Base-by-base conservation (phyloP, 2,113 vertebrate species). In the Kryptolebias marmoratus region DNA sequence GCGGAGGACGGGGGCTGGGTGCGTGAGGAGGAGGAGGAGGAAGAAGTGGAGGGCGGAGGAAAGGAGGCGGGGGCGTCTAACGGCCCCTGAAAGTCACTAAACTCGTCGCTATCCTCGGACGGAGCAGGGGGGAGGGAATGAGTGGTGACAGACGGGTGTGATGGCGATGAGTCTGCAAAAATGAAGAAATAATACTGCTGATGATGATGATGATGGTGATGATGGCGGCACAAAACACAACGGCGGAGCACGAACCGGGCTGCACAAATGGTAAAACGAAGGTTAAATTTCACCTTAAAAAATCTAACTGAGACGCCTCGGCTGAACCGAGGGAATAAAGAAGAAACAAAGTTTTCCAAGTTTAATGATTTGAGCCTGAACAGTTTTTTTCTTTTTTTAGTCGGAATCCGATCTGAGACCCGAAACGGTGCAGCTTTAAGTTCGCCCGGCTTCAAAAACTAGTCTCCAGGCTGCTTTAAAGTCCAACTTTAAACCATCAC, bases 71-170 rank as follows among this genome's bases (percentile, higher is more conserved):
- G 78, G 81, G 66, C 80, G 71, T 96, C 95, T 89, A 94, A 73
- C 18, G 96, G 94, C 71, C 97, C 96, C 89, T 97, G 97, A 87
- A 99, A 98, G 93, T 97, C 97, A 96, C 95, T 98, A 96, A 99
- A 98, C 81, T 96, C 96, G 47, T 97, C 96, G 88, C 95, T 91
- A 63, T 93, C 96, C 84, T 94, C 93, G n/a, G 94, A 93, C 89
- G 96, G 94, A 94, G 95, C 87, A 87, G 94, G 89, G 89, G 93
- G 86, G 78, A 78, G 93, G 93, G 94, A 95, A 77, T 94, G 92
- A 90, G 91, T 93, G 94, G 94, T 93, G 80, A 95, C 93, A 94
- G 96, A 89, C 87, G 92, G 89, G 94, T 96, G 96, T 93, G 95
- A 95, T 96, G 97, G 90, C 88, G 94, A 94, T 91, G 95, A 95